These are phyloP conservation scores for Cricetomys ansorgei DNA, from an alignment of 2,113 vertebrate species.

Conservation along the genomic window DNA sequence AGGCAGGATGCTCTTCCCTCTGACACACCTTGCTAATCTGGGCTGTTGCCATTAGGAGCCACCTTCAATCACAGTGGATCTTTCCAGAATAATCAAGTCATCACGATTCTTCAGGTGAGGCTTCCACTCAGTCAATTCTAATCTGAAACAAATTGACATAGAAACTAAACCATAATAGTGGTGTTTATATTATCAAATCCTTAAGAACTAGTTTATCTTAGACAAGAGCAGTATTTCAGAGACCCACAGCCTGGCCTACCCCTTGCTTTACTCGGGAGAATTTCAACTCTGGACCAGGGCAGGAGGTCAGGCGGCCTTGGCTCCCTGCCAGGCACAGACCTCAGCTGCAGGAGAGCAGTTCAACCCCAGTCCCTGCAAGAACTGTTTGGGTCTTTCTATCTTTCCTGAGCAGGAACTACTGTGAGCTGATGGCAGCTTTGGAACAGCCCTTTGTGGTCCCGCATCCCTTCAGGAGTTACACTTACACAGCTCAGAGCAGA, in stretches of 20 bases:
- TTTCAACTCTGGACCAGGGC: neutral
- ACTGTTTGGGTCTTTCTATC: neutral
- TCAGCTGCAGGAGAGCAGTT: neutral
- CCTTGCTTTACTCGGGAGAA: neutral
- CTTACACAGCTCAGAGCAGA: neutral
- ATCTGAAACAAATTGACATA: neutral
- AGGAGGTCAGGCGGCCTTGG: neutral
- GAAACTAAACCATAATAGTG: neutral
- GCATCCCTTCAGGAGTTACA: no score
- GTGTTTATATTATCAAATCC: neutral
- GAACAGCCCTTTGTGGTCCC: no score
- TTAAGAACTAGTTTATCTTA: neutral
- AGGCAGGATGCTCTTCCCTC: neutral
- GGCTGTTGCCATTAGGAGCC: neutral
- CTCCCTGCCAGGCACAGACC: neutral
- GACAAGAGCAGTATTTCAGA: neutral
- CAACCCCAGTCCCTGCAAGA: neutral
- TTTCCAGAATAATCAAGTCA: no score
- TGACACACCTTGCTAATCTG: neutral
- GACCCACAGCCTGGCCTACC: neutral
- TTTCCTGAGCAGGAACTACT: neutral
- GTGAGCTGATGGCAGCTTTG: neutral
- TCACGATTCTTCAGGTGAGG: no score
- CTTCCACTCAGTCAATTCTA: neutral
- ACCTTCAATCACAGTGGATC: no score